phyloP scores from a whole-genome alignment of 2,888 invertebrate genomes.

The Protophormia terraenovae region DNA sequence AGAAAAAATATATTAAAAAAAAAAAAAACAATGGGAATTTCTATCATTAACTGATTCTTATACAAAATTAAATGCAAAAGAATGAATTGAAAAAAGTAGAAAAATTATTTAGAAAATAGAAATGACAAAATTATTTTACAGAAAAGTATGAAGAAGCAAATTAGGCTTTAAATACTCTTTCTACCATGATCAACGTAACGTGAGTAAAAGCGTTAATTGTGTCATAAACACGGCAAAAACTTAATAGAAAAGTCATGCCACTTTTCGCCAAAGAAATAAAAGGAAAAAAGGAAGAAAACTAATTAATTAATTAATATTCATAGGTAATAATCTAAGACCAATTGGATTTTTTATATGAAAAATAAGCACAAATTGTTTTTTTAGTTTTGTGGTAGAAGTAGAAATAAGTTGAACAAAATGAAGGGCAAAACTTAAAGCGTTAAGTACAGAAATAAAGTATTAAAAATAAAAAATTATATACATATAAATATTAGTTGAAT shows the following conservation, averaged over 20 bases:
- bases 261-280: not conserved
- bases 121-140: not conserved
- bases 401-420: not conserved
- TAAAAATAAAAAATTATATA: not conserved
- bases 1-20: not conserved
- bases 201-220: slow-evolving; percentile 25
- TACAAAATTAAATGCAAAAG: slow-evolving; percentile 23
- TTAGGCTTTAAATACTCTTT: slow-evolving; percentile 3
- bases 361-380: slow-evolving; percentile 11
- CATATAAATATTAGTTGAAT: not conserved
- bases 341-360: not conserved
- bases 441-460: not conserved
- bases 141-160: slow-evolving; percentile 19
- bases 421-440: slow-evolving; percentile 22
- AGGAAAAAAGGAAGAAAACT: not conserved
- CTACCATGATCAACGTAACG: slow-evolving; percentile 47
- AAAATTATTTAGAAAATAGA: not conserved
- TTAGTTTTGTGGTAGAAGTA: not conserved
- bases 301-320: not conserved
- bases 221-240: not conserved
- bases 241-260: slow-evolving; percentile 25
- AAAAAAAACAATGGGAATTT: slow-evolving; percentile 34
- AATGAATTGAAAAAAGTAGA: not conserved
- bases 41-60: slow-evolving; percentile 58
- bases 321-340: not conserved